A percentile compares a stretch with the other conserved stretches of the same genome.
These are phyloP conservation scores for Sesamia inferens DNA, from an alignment of 2,888 invertebrate species.

Conservation along the genomic window DNA sequence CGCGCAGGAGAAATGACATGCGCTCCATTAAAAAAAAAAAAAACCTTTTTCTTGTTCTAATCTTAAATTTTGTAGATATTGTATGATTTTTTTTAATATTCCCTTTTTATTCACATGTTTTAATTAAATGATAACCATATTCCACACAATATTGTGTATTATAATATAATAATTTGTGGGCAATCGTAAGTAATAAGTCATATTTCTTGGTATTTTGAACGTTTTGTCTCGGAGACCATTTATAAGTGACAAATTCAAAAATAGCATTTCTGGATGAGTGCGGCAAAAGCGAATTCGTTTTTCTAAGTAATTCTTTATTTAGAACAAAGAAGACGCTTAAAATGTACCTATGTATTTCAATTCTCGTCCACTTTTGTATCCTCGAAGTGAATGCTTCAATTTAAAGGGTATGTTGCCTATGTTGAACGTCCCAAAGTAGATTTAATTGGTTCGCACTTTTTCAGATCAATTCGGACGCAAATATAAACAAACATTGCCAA, in stretches of 20 bases:
- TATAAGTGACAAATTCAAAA: conserved; percentile 12
- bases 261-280: conserved; percentile 4
- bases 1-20: conserved; percentile 72
- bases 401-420: background rate
- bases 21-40: conserved; percentile 73
- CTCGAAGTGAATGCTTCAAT: conserved; percentile 13
- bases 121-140: background rate
- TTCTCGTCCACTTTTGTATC: conserved; percentile 2
- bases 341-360: background rate
- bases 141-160: background rate
- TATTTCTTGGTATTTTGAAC: conserved; percentile 16
- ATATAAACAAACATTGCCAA: conserved; percentile 26
- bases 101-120: background rate
- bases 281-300: background rate
- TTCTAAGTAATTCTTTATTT: conserved; percentile 3
- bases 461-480: background rate
- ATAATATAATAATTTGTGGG: too few relatives aligned
- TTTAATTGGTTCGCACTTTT: conserved; percentile 6
- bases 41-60: conserved; percentile 61
- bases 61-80: background rate
- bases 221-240: conserved; percentile 4
- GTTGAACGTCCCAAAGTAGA: conserved; percentile 1
- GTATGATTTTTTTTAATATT: too few relatives aligned
- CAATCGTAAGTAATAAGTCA: too few relatives aligned
- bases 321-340: conserved; percentile 32